Percentiles rank a stretch among this genome's conserved stretches.
These are phyloP conservation scores for Dipodomys merriami DNA, from an alignment of 2,113 vertebrate genomes.

Conservation along the genomic window DNA sequence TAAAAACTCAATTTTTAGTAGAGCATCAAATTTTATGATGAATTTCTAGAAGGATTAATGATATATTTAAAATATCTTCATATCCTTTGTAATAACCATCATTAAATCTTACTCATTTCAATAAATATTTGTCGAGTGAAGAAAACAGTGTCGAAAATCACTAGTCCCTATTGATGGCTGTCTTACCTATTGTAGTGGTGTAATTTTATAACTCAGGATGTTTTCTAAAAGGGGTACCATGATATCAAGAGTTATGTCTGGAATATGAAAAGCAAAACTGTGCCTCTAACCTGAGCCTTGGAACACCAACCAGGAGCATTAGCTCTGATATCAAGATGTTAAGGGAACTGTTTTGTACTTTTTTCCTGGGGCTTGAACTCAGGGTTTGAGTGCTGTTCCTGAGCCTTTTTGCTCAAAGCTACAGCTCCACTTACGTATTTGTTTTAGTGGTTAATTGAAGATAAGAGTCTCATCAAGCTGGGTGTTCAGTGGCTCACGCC, in stretches of 20 bases:
- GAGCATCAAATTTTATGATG: neutral
- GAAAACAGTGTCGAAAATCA: neutral
- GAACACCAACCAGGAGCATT: neutral
- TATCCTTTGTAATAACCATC: neutral
- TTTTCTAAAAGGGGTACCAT: slow-evolving; percentile 29
- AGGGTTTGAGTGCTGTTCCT: no score
- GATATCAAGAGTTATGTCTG: neutral
- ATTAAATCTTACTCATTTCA: slow-evolving; percentile 39
- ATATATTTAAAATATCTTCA: slow-evolving; percentile 36
- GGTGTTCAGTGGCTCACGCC: no score
- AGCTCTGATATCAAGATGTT: neutral
- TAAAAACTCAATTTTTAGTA: slow-evolving; percentile 49
- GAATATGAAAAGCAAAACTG: neutral
- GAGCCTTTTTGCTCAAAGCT: no score
- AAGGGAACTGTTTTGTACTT: neutral
- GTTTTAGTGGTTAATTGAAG: no score
- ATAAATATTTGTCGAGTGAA: slow-evolving; percentile 51
- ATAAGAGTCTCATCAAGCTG: no score
- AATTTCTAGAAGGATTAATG: slow-evolving; percentile 2
- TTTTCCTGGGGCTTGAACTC: no score
- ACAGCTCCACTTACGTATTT: no score
- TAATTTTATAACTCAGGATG: neutral
- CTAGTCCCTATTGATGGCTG: neutral
- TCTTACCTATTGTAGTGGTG: neutral
- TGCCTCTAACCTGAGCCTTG: neutral